phyloP scores from a whole-genome alignment of 2,797 vertebrate genomes.

The Gallirallus australis region DNA sequence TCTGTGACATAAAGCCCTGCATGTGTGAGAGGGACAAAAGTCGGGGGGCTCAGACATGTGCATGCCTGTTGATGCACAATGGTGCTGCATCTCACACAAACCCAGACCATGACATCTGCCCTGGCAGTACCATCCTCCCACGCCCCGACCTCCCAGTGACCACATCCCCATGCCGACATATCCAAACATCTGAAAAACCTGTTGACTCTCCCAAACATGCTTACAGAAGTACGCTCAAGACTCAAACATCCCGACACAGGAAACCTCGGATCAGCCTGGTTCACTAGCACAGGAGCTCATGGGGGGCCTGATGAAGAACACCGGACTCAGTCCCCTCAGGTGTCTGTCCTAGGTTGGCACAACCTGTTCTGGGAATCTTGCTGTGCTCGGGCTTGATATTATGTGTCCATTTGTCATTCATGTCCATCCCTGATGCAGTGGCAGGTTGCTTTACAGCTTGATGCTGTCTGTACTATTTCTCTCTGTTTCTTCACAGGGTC shows the following conservation, averaged over 20 bases:
- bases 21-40: neutral
- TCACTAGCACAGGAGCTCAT: fast-evolving
- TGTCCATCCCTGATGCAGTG: neutral
- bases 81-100: neutral
- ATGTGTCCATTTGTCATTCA: neutral
- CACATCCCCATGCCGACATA: fast-evolving
- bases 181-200: neutral
- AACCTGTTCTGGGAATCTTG: neutral
- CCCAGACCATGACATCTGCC: neutral
- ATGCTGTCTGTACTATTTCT: neutral
- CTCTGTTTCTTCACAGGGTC: neutral
- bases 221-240: fast-evolving
- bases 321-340: neutral
- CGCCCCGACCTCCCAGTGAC: fast-evolving
- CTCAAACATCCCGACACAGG: fast-evolving
- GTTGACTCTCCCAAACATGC: neutral
- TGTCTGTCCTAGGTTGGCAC: neutral
- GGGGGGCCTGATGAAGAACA: neutral
- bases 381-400: neutral
- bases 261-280: neutral
- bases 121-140: fast-evolving
- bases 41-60: fast-evolving
- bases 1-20: neutral
- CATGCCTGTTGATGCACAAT: neutral
- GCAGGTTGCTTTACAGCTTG: neutral